phyloP scores from a whole-genome alignment of 2,888 invertebrate species.

The Eupithecia tripunctaria region DNA sequence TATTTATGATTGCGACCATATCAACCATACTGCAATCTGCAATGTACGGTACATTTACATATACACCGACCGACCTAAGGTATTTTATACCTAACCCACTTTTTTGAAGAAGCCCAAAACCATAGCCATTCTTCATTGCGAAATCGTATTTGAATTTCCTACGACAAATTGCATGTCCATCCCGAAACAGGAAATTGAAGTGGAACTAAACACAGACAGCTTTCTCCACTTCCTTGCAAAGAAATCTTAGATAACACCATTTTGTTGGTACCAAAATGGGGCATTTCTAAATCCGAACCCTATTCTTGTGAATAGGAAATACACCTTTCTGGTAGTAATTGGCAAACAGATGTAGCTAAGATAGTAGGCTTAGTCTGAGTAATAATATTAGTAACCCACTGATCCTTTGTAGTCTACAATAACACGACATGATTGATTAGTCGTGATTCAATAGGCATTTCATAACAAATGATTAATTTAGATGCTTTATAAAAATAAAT shows the following conservation, averaged over 20 bases:
- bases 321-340: neutral
- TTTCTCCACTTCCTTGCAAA: slow-evolving; percentile 10
- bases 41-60: too few species aligned
- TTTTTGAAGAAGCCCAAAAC: too few species aligned
- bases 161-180: neutral
- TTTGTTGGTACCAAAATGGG: neutral
- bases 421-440: neutral
- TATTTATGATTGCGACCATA: too few species aligned
- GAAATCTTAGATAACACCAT: slow-evolving; percentile 9
- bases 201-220: slow-evolving; percentile 6
- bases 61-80: too few species aligned
- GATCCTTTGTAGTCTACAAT: neutral
- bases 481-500: too few species aligned
- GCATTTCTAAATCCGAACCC: neutral
- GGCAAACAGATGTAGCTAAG: neutral
- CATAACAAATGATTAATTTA: neutral
- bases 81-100: too few species aligned
- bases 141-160: slow-evolving; percentile 3
- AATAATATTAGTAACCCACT: neutral
- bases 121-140: too few species aligned
- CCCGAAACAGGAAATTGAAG: neutral
- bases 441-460: slow-evolving; percentile 1
- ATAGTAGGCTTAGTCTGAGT: neutral
- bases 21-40: too few species aligned
- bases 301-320: neutral